phyloP scores from a whole-genome alignment of 2,113 vertebrate genomes.

The Dromas ardeola region DNA sequence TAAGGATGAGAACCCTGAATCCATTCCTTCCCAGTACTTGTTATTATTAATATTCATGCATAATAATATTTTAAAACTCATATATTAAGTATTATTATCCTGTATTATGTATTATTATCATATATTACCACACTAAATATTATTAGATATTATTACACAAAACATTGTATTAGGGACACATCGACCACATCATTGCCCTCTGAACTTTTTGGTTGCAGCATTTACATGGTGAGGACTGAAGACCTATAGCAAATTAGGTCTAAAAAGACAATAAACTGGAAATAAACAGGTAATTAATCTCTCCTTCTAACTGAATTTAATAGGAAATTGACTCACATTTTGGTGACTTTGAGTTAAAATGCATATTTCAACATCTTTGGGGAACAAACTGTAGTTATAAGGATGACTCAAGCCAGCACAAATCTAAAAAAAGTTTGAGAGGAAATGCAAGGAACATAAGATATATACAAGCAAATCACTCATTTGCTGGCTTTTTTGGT shows the following conservation, averaged over 20 bases:
- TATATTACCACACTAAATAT: neutral
- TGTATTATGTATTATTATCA: neutral
- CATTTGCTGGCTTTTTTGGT: neutral
- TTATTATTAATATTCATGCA: neutral
- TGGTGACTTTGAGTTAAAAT: conserved; percentile 70
- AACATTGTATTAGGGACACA: neutral
- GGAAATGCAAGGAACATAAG: neutral
- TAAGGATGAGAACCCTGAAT: neutral
- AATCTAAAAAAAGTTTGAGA: conserved; percentile 67
- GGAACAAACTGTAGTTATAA: conserved; percentile 72
- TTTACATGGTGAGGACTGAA: neutral
- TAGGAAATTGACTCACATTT: conserved; percentile 53
- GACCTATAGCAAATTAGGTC: neutral
- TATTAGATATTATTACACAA: neutral
- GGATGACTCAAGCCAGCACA: conserved; percentile 82
- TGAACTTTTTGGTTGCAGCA: neutral
- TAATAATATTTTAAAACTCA: neutral
- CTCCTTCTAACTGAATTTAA: neutral
- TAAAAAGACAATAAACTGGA: neutral
- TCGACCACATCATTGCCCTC: neutral
- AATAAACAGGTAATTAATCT: neutral
- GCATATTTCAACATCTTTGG: conserved; percentile 81
- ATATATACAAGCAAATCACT: neutral
- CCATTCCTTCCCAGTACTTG: neutral
- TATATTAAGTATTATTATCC: neutral